A percentile compares a stretch with the other conserved stretches of the same genome.
phyloP scores from a whole-genome alignment of 2,888 invertebrate genomes.

The Cotesia congregata region DNA sequence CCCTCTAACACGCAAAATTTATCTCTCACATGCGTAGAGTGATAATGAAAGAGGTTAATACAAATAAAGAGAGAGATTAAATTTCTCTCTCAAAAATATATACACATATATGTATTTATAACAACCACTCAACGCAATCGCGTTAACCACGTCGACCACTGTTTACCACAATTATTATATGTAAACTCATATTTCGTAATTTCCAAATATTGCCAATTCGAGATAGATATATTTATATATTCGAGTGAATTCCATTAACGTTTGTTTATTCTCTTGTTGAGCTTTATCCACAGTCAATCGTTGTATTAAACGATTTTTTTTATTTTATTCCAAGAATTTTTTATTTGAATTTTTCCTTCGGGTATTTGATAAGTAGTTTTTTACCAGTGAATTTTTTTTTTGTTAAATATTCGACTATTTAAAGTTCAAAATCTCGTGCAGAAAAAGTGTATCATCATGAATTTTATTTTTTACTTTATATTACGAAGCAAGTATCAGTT shows the following conservation, averaged over 20 bases:
- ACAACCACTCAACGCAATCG: conserved; percentile 55
- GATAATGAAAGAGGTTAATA: conserved; percentile 1
- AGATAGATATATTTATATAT: conserved; percentile 50
- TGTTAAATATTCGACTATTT: too few species aligned
- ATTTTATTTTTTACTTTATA: too few species aligned
- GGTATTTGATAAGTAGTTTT: neutral
- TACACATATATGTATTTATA: neutral
- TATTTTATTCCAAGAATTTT: neutral
- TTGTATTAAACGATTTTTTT: neutral
- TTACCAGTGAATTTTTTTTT: too few species aligned
- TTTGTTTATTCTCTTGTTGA: conserved; percentile 40
- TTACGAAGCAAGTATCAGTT: too few species aligned
- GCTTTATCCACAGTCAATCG: conserved; percentile 51
- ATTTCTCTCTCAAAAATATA: conserved; percentile 29
- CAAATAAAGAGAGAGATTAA: conserved; percentile 41
- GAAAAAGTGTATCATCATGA: too few species aligned
- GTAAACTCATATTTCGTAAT: conserved; percentile 69
- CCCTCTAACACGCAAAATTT: conserved; percentile 22
- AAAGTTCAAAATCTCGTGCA: too few species aligned
- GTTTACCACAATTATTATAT: conserved; percentile 70
- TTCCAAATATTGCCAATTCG: conserved; percentile 68
- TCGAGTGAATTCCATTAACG: conserved; percentile 45
- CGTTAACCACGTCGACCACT: conserved; percentile 59
- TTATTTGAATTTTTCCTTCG: neutral
- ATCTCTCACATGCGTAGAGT: neutral